Base-by-base conservation (phyloP, 1,140 invertebrate species). In the Lepidostoma basale region DNA sequence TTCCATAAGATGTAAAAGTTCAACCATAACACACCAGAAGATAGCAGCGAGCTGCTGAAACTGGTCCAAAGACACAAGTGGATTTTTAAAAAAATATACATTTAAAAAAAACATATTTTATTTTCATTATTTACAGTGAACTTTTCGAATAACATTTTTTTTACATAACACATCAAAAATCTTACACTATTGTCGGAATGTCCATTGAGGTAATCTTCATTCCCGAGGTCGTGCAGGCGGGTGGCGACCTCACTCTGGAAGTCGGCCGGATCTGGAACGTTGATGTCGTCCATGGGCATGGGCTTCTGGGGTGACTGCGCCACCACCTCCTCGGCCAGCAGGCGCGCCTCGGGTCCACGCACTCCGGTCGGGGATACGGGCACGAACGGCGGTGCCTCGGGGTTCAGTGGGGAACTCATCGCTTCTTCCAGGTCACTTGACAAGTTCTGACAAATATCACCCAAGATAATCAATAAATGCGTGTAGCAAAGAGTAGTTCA, bases 361-460 rank as follows among this genome's bases (percentile, higher is more conserved):
- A 73, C 81, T n/a, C 79, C 76, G 16, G 84, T 84, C 1, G 87
- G 86, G 9, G 83, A 83, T 10, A 84, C 78, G 0, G 87, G 88
- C 26, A 91, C 82, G 74, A 92, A 92, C 75, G 90, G 89, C 1
- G 88, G 87, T 3, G 90, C 89, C 62, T 92, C 85, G 0, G 89
- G 89, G 78, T 92, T 92, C 71, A 91, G 75, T 45, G 87, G 88
- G 42, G 88, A 90, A 76, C 87, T 86, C 87, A 89, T 88, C 60
- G 76, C 79, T 78, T 84, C 79, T 76, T 73, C 65, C 60, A 52
- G 18, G 9, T 67, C 68, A 58, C 56, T 20, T 36, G 40, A 10
- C 30, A 59, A 22, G 36, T 59, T 42, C 56, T 59, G 20, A 59
- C 8, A 44, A 44, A 44, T 18, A 44, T n/a, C n/a, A n/a, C n/a